Conservation (phyloP, 2,797 vertebrate species). For the Danio kyathit region DNA sequence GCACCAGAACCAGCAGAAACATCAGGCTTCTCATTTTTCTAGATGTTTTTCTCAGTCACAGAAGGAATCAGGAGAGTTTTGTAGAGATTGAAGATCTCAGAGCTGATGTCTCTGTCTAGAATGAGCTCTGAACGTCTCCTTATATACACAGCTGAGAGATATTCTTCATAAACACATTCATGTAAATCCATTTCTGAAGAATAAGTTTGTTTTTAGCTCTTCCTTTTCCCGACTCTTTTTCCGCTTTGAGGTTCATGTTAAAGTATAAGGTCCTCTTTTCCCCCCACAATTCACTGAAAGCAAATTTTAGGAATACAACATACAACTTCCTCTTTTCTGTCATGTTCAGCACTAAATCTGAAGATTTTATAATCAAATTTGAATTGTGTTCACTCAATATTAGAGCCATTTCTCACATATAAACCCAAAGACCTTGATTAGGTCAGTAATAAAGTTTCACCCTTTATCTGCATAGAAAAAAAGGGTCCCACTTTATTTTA, state of each 20-base stretch:
- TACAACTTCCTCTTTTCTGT: neutral
- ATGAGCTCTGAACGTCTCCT: neutral
- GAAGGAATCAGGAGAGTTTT: neutral
- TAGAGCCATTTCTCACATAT: no score
- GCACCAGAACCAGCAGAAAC: constrained; percentile 42
- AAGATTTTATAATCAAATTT: neutral
- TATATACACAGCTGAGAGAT: neutral
- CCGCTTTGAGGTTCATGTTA: neutral
- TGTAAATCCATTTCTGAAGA: constrained; percentile 5
- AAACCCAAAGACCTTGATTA: no score
- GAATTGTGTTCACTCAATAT: no score
- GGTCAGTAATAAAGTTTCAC: no score
- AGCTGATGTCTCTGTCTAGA: neutral
- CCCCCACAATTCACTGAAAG: neutral
- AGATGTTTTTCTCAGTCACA: no score
- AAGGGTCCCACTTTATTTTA: no score
- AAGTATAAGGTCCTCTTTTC: neutral
- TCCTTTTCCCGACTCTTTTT: neutral
- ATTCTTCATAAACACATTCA: neutral
- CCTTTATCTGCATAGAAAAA: no score
- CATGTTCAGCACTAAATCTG: neutral
- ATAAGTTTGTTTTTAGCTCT: neutral
- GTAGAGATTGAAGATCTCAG: constrained; percentile 10
- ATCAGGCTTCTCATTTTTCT: constrained; percentile 15
- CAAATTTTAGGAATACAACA: neutral